phyloP scores from a whole-genome alignment of 37 sponge, comb jelly and placozoan genomes.

The Spongia lamella region DNA sequence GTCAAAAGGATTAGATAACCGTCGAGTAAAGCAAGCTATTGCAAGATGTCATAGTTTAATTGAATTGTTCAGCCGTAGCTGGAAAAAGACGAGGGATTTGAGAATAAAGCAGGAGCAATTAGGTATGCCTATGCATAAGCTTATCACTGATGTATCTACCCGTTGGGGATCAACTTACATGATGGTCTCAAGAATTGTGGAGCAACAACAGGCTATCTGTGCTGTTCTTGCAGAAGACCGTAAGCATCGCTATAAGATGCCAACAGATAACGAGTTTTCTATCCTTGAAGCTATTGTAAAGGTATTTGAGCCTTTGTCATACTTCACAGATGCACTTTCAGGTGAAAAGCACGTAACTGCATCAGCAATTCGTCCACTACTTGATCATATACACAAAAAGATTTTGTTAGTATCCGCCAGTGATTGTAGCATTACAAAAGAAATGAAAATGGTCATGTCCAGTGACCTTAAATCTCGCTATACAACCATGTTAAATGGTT shows the following conservation, averaged over 20 bases:
- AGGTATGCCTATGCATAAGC: constrained; percentile 22
- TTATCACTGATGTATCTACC: constrained; percentile 14
- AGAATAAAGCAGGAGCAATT: constrained; percentile 28
- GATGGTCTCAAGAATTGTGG: constrained; percentile 30
- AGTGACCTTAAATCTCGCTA: constrained; percentile 9
- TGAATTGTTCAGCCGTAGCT: constrained; percentile 34
- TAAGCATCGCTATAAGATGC: constrained; percentile 29
- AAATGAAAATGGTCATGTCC: constrained; percentile 13
- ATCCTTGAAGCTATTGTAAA: constrained; percentile 27
- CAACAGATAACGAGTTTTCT: constrained; percentile 33
- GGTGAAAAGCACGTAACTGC: constrained; percentile 43
- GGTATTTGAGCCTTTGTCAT: constrained; percentile 23
- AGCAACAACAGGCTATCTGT: constrained; percentile 42
- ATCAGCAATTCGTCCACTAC: constrained; percentile 16
- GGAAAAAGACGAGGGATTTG: constrained; percentile 32
- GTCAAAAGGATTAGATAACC: constrained; percentile 14
- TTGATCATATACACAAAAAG: constrained; percentile 19
- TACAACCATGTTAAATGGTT: too few relatives aligned
- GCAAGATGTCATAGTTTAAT: constrained; percentile 24
- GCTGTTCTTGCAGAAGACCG: constrained; percentile 35
- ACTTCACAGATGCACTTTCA: constrained; percentile 35
- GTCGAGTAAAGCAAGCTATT: constrained; percentile 7
- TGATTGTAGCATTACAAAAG: neutral
- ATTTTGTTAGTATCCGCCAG: neutral
- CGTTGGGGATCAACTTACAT: constrained; percentile 30